These are phyloP conservation scores for Tachina lurida DNA, from an alignment of 2,888 invertebrate species.

Conservation along the genomic window DNA sequence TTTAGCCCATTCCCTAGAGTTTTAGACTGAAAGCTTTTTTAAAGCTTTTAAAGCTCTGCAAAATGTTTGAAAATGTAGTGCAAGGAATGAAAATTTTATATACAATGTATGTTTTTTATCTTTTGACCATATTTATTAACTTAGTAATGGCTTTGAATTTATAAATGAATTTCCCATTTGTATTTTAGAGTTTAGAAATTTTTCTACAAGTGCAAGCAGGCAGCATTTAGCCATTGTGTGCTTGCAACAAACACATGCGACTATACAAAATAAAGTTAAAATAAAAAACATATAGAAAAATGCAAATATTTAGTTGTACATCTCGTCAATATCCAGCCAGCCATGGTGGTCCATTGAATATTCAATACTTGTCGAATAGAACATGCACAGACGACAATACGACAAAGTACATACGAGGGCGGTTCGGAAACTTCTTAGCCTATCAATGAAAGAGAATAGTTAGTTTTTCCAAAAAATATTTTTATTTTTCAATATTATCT, in stretches of 20 bases:
- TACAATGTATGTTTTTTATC: not conserved
- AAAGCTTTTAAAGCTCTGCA: slow-evolving; percentile 6
- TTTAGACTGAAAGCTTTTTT: not conserved
- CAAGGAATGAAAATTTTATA: not conserved
- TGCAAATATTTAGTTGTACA: slow-evolving; percentile 59
- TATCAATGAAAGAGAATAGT: too few relatives aligned
- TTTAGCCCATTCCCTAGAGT: not conserved
- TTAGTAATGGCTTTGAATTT: not conserved
- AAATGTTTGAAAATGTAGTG: not conserved
- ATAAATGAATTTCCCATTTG: not conserved
- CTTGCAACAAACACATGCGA: not conserved
- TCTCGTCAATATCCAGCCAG: slow-evolving; percentile 44
- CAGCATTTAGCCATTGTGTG: not conserved
- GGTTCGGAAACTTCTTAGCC: too few relatives aligned
- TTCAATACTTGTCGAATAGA: slow-evolving; percentile 53
- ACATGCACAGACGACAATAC: not conserved
- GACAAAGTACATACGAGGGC: too few relatives aligned
- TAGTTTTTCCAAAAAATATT: too few relatives aligned
- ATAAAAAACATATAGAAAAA: slow-evolving; percentile 32
- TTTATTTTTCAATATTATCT: too few relatives aligned
- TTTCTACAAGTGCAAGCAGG: not conserved
- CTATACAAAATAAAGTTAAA: not conserved
- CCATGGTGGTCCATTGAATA: slow-evolving; percentile 65
- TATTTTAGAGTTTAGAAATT: not conserved
- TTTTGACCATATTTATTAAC: not conserved